Base-by-base conservation (phyloP, 2,797 vertebrate genomes). In the Rhynchotus rufescens region DNA sequence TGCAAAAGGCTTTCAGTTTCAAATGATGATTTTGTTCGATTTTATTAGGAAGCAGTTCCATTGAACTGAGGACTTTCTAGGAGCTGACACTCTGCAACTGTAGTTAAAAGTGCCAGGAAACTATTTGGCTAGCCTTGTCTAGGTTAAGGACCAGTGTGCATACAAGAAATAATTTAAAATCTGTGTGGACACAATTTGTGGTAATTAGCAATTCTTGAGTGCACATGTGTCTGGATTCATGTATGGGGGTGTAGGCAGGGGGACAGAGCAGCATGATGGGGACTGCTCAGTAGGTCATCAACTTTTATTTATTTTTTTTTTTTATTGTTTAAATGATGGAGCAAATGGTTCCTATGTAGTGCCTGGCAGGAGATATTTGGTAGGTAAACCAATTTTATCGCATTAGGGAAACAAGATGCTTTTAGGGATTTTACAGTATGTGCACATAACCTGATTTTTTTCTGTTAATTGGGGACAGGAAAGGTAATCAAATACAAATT, bases 401-500 rank as follows among this genome's bases (percentile, higher is more conserved):
- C 75, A 81, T 64, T 42, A 49, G 45, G 26, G 49, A 92, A 93
- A 81, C 28, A 61, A 80, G 52, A n/a, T 32, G 45, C 32, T 90
- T 89, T 88, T 44, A 92, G 78, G 86, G 61, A 80, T 90, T 93
- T 89, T 89, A 90, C 78, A 94, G 59, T 82, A 44, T 17, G 85
- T 96, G 94, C 83, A 75, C 88, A 90, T 97, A 97, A 97, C 96
- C 96, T 96, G 94, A 92, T 97, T 97, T 96, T 88, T 97, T 95
- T 88, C 87, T 86, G 45, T 75, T 96, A 97, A 96, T 94, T 96
- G 91, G 82, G 87, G 59, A 92, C 30, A 30, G 89, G 81, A 96
- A 95, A 95, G 82, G 93, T 97, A 97, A 97, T 97, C 94, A 86
- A 96, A 97, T 96, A 96, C 92, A 97, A 97, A 96, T 97, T 95